These are phyloP conservation scores for Prietella phreatophila DNA, from an alignment of 2,113 vertebrate species.

Conservation along the genomic window DNA sequence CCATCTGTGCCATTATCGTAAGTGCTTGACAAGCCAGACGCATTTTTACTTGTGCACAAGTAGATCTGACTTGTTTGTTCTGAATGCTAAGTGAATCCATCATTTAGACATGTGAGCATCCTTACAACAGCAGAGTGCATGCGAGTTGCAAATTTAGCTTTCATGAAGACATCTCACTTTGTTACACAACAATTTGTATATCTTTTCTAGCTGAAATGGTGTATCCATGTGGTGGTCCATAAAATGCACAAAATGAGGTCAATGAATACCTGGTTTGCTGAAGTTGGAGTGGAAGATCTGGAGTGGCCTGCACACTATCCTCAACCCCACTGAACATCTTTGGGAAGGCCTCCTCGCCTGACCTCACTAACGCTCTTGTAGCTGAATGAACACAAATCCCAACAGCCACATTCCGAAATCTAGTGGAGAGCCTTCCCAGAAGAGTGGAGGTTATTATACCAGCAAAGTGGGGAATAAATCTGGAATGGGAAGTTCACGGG, in stretches of 20 bases:
- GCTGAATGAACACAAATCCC: too few relatives aligned
- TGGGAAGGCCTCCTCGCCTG: too few relatives aligned
- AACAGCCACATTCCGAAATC: too few relatives aligned
- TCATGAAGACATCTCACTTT: neutral
- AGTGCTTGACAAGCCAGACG: neutral
- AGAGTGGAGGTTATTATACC: too few relatives aligned
- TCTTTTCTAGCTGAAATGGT: neutral
- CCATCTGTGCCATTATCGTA: constrained; percentile 24
- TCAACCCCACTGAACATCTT: too few relatives aligned
- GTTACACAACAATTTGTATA: neutral
- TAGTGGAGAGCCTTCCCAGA: too few relatives aligned
- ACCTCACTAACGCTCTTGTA: too few relatives aligned
- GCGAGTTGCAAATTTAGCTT: neutral
- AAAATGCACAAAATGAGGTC: neutral
- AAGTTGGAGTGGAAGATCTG: too few relatives aligned
- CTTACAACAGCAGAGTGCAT: neutral
- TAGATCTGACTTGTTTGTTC: neutral
- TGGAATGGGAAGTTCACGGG: too few relatives aligned
- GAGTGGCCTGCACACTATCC: too few relatives aligned
- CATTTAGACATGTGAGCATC: neutral
- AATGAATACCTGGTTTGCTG: neutral
- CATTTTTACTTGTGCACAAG: neutral
- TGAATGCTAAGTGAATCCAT: constrained; percentile 27
- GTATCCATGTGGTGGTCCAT: neutral
- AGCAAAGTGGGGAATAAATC: too few relatives aligned